Conservation (phyloP, 1,140 invertebrate genomes). For the Drosophila nebulosa region DNA sequence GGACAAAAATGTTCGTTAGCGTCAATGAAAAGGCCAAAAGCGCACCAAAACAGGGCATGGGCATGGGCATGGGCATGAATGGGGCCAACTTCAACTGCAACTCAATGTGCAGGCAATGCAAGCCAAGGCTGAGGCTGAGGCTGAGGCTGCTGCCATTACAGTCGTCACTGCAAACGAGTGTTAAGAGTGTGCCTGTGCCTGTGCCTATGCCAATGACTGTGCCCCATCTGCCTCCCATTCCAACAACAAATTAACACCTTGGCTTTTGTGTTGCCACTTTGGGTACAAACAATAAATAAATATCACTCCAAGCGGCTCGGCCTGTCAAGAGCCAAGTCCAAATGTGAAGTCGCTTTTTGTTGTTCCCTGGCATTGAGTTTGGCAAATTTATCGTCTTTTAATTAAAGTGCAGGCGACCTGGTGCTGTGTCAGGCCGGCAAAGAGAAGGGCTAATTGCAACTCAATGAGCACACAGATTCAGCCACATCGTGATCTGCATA, state of each 20-base stretch:
- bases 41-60: conserved; percentile 44
- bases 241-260: conserved; percentile 78
- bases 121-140: conserved; percentile 15
- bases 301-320: conserved; percentile 59
- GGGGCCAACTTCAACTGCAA: conserved; percentile 28
- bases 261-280: conserved; percentile 78
- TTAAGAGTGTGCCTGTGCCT: neutral
- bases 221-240: conserved; percentile 24
- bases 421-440: conserved; percentile 57
- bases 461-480: conserved; percentile 27
- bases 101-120: conserved; percentile 2
- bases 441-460: conserved; percentile 59
- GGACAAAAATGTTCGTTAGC: conserved; percentile 79
- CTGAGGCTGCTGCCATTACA: conserved; percentile 4
- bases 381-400: conserved; percentile 79
- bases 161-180: conserved; percentile 31
- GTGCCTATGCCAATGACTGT: neutral
- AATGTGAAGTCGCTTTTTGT: conserved; percentile 29
- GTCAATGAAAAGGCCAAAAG: conserved; percentile 77
- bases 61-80: conserved; percentile 46
- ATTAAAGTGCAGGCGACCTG: conserved; percentile 76
- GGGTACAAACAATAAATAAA: conserved; percentile 80
- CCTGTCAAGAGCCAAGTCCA: conserved; percentile 36
- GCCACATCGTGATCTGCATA: conserved; percentile 28
- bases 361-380: conserved; percentile 50